phyloP scores from a whole-genome alignment of 2,113 vertebrate species.

The Turnix velox region DNA sequence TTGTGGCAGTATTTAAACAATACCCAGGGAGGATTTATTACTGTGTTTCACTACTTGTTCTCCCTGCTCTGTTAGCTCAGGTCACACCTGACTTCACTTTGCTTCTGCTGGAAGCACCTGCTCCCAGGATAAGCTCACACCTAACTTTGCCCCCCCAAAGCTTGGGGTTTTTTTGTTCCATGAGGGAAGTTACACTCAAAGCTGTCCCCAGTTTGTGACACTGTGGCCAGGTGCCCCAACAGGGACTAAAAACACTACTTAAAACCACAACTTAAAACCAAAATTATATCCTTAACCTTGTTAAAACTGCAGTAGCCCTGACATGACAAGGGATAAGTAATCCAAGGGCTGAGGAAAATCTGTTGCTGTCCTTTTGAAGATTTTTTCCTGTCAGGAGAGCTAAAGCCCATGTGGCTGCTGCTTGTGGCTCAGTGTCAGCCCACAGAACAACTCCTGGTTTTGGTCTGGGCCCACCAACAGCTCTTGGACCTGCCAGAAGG shows the following conservation, averaged over 20 bases:
- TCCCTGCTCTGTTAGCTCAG: not conserved
- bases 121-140: not conserved
- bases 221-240: not conserved
- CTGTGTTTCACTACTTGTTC: not conserved
- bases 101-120: not conserved
- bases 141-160: too few species aligned
- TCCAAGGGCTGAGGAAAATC: not conserved
- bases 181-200: not conserved
- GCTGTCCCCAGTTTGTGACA: not conserved
- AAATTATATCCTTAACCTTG: not conserved
- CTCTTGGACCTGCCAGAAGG: not conserved
- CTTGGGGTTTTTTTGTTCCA: not conserved
- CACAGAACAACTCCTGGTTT: rapidly evolving
- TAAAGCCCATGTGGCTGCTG: not conserved
- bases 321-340: not conserved
- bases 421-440: not conserved
- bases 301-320: not conserved
- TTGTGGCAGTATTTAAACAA: not conserved
- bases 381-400: rapidly evolving
- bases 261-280: too few species aligned
- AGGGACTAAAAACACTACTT: not conserved
- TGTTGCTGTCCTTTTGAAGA: not conserved
- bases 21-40: not conserved
- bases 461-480: not conserved
- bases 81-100: not conserved